Conservation (phyloP, 2,888 invertebrate species). For the Campoletis raptor region DNA sequence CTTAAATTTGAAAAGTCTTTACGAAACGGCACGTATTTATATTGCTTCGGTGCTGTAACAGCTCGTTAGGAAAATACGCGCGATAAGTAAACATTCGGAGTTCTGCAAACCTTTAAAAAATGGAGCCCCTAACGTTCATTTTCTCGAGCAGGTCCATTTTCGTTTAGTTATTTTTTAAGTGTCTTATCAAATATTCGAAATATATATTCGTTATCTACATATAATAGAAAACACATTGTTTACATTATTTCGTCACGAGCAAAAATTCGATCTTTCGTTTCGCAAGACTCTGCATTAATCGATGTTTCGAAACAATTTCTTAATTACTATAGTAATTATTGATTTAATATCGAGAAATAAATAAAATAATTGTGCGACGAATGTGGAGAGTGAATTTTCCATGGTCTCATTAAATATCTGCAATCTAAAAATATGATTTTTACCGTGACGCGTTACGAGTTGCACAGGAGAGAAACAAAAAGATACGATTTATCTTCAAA, state of each 20-base stretch:
- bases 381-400: neutral
- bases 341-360: neutral
- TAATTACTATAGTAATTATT: neutral
- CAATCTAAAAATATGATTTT: neutral
- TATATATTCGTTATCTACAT: neutral
- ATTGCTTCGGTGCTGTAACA: neutral
- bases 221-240: neutral
- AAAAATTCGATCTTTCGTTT: neutral
- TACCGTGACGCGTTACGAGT: neutral
- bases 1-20: neutral
- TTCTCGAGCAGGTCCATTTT: neutral
- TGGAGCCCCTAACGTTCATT: neutral
- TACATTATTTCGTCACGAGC: neutral
- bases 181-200: neutral
- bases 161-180: neutral
- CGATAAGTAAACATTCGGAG: neutral
- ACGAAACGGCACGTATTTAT: neutral
- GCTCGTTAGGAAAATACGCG: neutral
- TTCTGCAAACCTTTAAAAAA: neutral
- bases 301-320: neutral
- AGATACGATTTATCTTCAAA: neutral
- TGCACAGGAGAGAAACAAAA: conserved; percentile 3
- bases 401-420: neutral
- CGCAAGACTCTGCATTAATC: neutral
- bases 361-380: neutral